Percentiles rank a stretch among this genome's conserved stretches.
phyloP scores from a whole-genome alignment of 1,140 invertebrate genomes.

The Drepana arcuata region DNA sequence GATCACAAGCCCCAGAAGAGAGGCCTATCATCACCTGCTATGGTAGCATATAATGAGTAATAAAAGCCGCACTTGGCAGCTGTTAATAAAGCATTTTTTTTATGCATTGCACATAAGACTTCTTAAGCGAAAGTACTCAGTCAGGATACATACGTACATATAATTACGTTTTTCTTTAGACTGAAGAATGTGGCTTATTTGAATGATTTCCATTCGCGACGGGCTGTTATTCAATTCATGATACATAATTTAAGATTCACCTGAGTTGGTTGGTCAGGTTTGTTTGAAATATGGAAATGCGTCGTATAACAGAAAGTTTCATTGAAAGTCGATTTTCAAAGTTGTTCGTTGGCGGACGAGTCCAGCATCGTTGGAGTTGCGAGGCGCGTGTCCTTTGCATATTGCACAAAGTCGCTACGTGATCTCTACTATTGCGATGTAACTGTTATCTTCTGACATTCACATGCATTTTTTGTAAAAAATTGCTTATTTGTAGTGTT shows the following conservation, averaged over 20 bases:
- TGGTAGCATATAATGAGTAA: too few relatives aligned
- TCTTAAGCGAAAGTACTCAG: too few relatives aligned
- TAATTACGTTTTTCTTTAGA: too few relatives aligned
- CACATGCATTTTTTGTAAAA: neutral
- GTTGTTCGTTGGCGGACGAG: slow-evolving; percentile 37
- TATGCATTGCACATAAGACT: too few relatives aligned
- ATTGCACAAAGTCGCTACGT: slow-evolving; percentile 8
- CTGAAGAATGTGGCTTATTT: too few relatives aligned
- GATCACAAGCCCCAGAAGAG: slow-evolving; percentile 28
- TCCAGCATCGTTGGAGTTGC: slow-evolving; percentile 19
- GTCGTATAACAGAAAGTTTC: slow-evolving; percentile 45
- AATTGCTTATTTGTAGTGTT: too few relatives aligned
- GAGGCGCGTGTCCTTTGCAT: slow-evolving; percentile 30
- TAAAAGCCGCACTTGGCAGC: too few relatives aligned
- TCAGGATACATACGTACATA: too few relatives aligned
- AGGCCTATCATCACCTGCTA: too few relatives aligned
- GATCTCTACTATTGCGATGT: neutral
- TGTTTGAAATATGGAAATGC: slow-evolving; percentile 59
- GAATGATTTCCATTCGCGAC: too few relatives aligned
- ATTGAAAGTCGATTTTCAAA: slow-evolving; percentile 66
- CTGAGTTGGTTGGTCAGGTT: neutral
- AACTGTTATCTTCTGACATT: neutral
- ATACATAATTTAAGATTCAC: neutral
- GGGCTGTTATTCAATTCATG: too few relatives aligned
- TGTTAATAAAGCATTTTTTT: too few relatives aligned